phyloP scores from a whole-genome alignment of 2,888 invertebrate genomes.

The Cosmopolites sordidus region DNA sequence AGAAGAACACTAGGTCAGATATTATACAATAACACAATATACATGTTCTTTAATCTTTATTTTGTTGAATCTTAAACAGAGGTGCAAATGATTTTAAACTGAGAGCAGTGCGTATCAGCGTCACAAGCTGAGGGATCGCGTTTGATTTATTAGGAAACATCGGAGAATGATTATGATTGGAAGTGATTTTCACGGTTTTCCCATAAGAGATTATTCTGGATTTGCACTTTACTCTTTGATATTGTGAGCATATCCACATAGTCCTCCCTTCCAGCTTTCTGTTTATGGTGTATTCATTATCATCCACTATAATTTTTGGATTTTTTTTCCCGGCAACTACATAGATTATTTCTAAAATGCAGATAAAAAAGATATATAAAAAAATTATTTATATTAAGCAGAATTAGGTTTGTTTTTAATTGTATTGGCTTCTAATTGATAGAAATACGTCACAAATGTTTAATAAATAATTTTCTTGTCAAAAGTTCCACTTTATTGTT shows the following conservation, averaged over 20 bases:
- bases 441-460: too few species aligned
- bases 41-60: too few species aligned
- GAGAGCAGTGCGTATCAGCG: neutral
- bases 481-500: too few species aligned
- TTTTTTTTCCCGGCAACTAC: slow-evolving; percentile 31
- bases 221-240: slow-evolving; percentile 33
- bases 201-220: slow-evolving; percentile 32
- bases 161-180: slow-evolving; percentile 32
- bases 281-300: slow-evolving; percentile 34
- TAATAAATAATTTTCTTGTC: too few species aligned
- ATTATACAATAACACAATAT: too few species aligned
- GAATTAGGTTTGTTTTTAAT: too few species aligned
- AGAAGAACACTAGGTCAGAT: too few species aligned
- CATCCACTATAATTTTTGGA: slow-evolving; percentile 34
- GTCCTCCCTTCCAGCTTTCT: slow-evolving; percentile 29
- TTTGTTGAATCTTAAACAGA: too few species aligned
- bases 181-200: slow-evolving; percentile 29
- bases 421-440: too few species aligned
- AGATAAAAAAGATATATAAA: too few species aligned
- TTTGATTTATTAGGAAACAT: slow-evolving; percentile 17
- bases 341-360: slow-evolving; percentile 29
- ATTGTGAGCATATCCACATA: slow-evolving; percentile 35
- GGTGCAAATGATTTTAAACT: neutral
- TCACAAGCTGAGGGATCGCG: slow-evolving; percentile 1
- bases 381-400: too few species aligned